phyloP scores from a whole-genome alignment of 2,113 vertebrate species.

The Tragelaphus imberbis region DNA sequence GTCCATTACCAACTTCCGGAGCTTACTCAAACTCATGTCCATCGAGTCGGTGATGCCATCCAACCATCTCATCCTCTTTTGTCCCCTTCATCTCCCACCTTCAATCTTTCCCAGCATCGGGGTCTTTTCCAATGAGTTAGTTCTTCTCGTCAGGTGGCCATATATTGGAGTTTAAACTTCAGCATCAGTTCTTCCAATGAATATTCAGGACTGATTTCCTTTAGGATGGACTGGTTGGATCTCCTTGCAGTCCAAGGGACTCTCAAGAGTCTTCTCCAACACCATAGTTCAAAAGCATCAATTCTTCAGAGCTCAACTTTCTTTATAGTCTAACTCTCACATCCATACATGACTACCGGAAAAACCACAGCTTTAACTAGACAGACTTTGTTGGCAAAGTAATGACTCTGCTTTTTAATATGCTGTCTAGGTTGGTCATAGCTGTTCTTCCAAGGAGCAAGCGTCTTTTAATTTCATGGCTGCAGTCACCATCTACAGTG shows the following conservation, averaged over 20 bases:
- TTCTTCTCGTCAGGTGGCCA: neutral
- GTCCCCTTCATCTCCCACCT: rapidly evolving
- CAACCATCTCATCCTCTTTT: neutral
- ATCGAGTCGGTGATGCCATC: neutral
- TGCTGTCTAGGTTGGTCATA: neutral
- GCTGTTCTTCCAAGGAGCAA: neutral
- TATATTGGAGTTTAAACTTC: neutral
- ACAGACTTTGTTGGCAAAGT: neutral
- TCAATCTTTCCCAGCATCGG: neutral
- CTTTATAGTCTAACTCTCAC: neutral
- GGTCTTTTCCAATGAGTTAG: neutral
- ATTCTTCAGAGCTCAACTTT: neutral
- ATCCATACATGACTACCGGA: rapidly evolving
- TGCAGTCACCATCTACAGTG: neutral
- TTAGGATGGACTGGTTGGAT: neutral
- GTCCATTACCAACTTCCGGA: neutral
- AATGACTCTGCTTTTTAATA: neutral
- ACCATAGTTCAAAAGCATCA: neutral
- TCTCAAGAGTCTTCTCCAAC: neutral
- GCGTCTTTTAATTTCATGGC: neutral
- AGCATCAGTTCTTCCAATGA: neutral
- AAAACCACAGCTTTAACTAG: neutral
- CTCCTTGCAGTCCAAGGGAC: neutral
- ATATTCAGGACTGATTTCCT: neutral
- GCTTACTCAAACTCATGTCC: neutral